Evolutionary conservation across 2,888 invertebrate genomes (phyloP).

Genomic region (Lochmaea crataegi): DNA sequence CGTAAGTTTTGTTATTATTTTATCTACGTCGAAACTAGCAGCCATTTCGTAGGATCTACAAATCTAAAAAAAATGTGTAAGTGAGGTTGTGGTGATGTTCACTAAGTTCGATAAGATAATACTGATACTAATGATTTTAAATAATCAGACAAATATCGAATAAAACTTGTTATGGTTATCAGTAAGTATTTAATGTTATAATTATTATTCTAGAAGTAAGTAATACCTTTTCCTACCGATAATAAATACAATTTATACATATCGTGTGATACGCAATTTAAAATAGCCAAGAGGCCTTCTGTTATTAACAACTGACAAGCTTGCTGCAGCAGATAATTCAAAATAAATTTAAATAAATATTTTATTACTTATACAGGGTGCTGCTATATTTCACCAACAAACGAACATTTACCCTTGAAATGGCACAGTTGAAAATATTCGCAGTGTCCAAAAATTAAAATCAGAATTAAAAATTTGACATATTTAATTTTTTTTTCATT

Average conservation of each 20-base stretch:
- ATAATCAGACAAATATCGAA: background rate
- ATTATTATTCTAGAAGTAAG: background rate
- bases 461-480: no score
- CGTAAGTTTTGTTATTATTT: conserved; percentile 51
- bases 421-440: no score
- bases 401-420: no score
- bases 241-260: background rate
- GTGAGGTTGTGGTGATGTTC: no score
- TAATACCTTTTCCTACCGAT: background rate
- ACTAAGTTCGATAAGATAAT: conserved; percentile 15
- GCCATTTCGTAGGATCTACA: conserved; percentile 20
- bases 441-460: no score
- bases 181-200: background rate
- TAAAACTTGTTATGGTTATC: conserved; percentile 8
- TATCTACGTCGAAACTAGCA: conserved; percentile 47
- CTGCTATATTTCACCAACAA: no score
- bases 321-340: no score
- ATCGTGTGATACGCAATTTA: background rate
- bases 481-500: no score
- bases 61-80: background rate
- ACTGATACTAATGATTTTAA: conserved; percentile 13
- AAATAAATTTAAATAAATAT: no score
- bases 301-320: background rate
- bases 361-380: no score
- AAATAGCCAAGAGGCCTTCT: background rate